A percentile compares a stretch with the other conserved stretches of the same genome.
These are phyloP conservation scores for Salvelinus alpinus DNA, from an alignment of 2,113 vertebrate genomes.

Conservation along the genomic window DNA sequence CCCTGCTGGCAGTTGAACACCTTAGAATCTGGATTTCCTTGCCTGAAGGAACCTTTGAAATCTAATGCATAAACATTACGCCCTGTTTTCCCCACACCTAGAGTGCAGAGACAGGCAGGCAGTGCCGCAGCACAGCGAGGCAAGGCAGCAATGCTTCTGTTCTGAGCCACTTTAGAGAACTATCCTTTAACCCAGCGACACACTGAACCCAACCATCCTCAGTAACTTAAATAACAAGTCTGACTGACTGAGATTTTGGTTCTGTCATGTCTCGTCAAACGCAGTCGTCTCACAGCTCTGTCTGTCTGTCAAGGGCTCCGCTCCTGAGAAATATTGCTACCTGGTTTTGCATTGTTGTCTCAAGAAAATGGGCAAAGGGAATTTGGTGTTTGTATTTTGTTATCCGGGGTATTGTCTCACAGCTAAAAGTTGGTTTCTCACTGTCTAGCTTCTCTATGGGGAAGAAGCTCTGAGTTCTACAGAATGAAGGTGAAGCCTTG, in stretches of 20 bases:
- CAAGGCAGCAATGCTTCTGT: slow-evolving; percentile 42
- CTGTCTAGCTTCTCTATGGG: too few species aligned
- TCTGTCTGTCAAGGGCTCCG: slow-evolving; percentile 9
- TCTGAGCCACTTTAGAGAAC: slow-evolving; percentile 69
- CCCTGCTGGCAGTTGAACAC: slow-evolving; percentile 63
- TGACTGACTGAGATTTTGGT: slow-evolving; percentile 63
- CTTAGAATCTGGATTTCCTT: slow-evolving; percentile 72
- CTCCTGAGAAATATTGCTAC: too few species aligned
- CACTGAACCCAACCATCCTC: slow-evolving; percentile 31
- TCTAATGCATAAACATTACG: slow-evolving; percentile 77
- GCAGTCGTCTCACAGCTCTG: slow-evolving; percentile 32
- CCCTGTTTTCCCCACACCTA: slow-evolving; percentile 43
- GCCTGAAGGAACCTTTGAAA: slow-evolving; percentile 69
- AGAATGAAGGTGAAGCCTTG: too few species aligned
- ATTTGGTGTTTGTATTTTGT: too few species aligned
- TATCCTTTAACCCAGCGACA: slow-evolving; percentile 52
- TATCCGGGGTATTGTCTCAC: slow-evolving; percentile 14
- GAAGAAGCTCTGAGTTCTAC: too few species aligned
- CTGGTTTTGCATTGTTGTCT: too few species aligned
- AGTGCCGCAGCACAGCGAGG: slow-evolving; percentile 22
- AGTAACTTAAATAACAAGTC: slow-evolving; percentile 57
- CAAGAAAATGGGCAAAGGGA: too few species aligned
- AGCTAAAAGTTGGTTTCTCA: too few species aligned
- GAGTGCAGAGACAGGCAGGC: neutral
- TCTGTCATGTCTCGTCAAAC: slow-evolving; percentile 71